phyloP scores from a whole-genome alignment of 2,797 vertebrate species.

The Etheostoma nigrum region DNA sequence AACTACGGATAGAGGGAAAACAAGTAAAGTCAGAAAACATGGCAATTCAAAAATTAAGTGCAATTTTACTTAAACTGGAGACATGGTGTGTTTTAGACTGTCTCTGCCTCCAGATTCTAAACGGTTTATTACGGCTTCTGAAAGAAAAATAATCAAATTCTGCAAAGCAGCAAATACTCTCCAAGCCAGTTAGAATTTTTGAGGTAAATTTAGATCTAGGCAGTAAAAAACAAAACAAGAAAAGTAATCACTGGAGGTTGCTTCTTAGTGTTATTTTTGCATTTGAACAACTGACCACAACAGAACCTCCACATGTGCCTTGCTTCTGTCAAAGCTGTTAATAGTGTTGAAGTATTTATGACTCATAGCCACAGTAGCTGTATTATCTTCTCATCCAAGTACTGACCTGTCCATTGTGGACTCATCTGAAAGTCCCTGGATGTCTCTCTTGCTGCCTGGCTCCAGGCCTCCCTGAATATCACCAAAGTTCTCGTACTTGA shows the following conservation, averaged over 20 bases:
- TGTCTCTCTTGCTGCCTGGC: constrained; percentile 91
- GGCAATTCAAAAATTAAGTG: not conserved
- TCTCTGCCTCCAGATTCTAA: constrained; percentile 33
- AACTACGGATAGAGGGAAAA: constrained; percentile 78
- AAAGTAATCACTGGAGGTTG: constrained; percentile 12
- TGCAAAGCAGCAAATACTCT: constrained; percentile 16
- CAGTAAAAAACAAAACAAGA: constrained; percentile 21
- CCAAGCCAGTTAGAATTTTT: constrained; percentile 10
- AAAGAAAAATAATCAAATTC: constrained; percentile 69
- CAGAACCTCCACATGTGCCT: constrained; percentile 8
- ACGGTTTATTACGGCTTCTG: constrained; percentile 45
- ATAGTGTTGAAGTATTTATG: constrained; percentile 28
- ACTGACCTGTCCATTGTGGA: constrained; percentile 89
- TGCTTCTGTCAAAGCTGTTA: constrained; percentile 4
- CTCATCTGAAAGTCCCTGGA: constrained; percentile 91
- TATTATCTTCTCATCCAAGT: constrained; percentile 8
- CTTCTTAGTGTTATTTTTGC: not conserved
- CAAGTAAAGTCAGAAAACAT: not conserved
- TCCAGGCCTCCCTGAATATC: constrained; percentile 96
- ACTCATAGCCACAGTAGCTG: constrained; percentile 28
- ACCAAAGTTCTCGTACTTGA: constrained; percentile 97
- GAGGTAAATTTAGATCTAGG: constrained; percentile 60
- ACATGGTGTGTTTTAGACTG: not conserved
- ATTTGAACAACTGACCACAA: constrained; percentile 16
- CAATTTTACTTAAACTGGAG: not conserved